These are phyloP conservation scores for Carassius gibelio DNA, from an alignment of 2,113 vertebrate genomes.

Conservation along the genomic window DNA sequence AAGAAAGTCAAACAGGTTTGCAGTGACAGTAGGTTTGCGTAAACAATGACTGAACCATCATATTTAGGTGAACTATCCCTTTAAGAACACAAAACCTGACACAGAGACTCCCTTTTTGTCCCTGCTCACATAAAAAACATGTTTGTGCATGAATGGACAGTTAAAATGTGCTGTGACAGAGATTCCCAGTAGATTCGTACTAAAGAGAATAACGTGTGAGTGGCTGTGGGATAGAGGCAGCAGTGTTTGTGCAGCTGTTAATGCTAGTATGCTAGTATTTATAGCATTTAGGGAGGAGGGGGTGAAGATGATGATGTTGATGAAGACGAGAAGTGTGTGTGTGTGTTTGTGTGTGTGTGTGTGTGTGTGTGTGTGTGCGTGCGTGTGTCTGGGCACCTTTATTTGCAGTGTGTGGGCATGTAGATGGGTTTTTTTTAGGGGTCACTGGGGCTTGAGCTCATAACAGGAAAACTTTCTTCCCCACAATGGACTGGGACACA, in stretches of 20 bases:
- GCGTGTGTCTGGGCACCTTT: neutral
- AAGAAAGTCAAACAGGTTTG: no score
- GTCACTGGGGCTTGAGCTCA: conserved; percentile 2
- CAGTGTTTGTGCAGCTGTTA: conserved; percentile 70
- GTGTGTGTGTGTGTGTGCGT: neutral
- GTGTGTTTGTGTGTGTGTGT: neutral
- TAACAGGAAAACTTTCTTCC: conserved; percentile 25
- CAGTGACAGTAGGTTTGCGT: no score
- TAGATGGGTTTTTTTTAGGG: conserved; percentile 17
- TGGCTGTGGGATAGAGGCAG: conserved; percentile 37
- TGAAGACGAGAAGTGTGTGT: neutral
- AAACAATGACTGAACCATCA: no score
- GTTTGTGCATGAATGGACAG: conserved; percentile 20
- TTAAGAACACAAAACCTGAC: neutral
- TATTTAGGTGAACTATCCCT: neutral
- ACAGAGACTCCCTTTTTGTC: neutral
- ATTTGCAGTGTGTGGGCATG: conserved; percentile 18
- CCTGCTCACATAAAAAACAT: neutral
- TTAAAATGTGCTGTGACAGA: conserved; percentile 57
- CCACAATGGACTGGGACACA: conserved; percentile 7
- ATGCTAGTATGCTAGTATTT: conserved; percentile 41
- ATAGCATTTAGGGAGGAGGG: conserved; percentile 61
- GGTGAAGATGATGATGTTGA: conserved; percentile 45
- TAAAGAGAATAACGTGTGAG: conserved; percentile 19
- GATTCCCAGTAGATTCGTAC: neutral